Conservation (phyloP, 1,140 invertebrate genomes). For the Polyergus mexicanus region DNA sequence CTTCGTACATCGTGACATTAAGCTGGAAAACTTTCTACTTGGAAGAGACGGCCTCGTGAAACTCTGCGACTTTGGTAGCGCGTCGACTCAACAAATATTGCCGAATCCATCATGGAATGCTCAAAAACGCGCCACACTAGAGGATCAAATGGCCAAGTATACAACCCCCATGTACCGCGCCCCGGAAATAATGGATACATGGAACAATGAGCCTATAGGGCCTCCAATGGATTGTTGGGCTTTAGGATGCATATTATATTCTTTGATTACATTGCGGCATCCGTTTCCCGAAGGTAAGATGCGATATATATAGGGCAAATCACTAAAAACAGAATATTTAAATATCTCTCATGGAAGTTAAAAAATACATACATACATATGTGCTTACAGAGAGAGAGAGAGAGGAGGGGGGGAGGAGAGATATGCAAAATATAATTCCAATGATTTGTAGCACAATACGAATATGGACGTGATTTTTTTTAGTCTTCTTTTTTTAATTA, state of each 20-base stretch:
- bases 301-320: not conserved
- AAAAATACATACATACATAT: not conserved
- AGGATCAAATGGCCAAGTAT: constrained; percentile 93
- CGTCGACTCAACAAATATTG: constrained; percentile 93
- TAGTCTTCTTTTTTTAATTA: too few species aligned
- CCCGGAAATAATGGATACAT: constrained; percentile 99
- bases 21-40: constrained; percentile 93
- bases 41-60: constrained; percentile 95
- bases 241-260: constrained; percentile 97
- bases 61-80: constrained; percentile 99
- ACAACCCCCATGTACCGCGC: constrained; percentile 96
- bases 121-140: constrained; percentile 95
- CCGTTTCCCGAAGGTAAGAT: constrained; percentile 96
- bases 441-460: not conserved
- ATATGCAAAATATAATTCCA: constrained; percentile 4
- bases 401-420: not conserved
- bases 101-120: constrained; percentile 97
- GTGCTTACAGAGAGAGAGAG: too few species aligned
- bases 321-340: not conserved
- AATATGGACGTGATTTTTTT: constrained; percentile 12
- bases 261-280: constrained; percentile 97
- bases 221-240: constrained; percentile 98
- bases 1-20: constrained; percentile 97
- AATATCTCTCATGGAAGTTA: not conserved
- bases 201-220: constrained; percentile 98